A percentile compares a stretch with the other conserved stretches of the same genome.
phyloP scores from a whole-genome alignment of 2,113 vertebrate species.

The Perognathus longimembris region DNA sequence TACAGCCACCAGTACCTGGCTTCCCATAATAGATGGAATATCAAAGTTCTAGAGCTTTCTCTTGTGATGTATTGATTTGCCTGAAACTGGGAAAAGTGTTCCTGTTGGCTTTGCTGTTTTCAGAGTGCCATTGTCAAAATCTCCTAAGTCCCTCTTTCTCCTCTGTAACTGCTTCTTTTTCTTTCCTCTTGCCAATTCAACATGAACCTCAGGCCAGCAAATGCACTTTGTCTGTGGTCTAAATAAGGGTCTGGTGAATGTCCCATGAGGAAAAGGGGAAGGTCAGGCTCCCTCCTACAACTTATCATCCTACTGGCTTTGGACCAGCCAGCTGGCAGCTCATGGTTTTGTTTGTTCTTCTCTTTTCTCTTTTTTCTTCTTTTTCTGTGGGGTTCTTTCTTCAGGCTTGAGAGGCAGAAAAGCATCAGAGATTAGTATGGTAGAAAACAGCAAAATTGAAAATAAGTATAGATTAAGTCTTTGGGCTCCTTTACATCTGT shows the following conservation, averaged over 20 bases:
- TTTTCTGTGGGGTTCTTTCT: background rate
- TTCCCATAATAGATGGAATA: background rate
- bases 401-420: background rate
- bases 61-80: background rate
- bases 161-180: slow-evolving; percentile 44
- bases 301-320: background rate
- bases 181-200: background rate
- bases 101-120: background rate
- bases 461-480: background rate
- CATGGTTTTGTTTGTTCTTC: too few species aligned
- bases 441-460: background rate
- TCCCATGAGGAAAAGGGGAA: background rate
- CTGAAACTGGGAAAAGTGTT: background rate
- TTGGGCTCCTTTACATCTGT: background rate
- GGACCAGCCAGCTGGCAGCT: background rate
- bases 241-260: background rate
- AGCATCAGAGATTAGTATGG: background rate
- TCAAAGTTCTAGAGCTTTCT: background rate
- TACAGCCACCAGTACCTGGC: too few species aligned
- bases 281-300: too few species aligned
- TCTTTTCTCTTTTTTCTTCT: rapidly evolving
- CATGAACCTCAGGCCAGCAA: background rate
- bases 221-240: background rate
- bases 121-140: background rate
- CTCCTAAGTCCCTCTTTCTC: background rate